Evolutionary conservation across 2,797 vertebrate genomes (phyloP).

Genomic region (Tympanoctomys barrerae): DNA sequence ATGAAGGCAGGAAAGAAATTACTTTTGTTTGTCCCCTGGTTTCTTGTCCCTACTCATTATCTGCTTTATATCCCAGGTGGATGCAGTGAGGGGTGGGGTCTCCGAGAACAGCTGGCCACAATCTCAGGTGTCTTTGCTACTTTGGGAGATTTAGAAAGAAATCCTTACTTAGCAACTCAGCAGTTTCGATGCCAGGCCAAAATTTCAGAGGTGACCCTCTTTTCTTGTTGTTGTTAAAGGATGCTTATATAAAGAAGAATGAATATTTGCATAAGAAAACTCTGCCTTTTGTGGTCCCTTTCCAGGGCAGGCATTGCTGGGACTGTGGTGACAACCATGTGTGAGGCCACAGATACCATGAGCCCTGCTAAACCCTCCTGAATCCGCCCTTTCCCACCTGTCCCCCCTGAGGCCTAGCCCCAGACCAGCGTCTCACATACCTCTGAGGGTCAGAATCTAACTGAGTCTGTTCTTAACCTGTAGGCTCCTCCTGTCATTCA

Average conservation of each 20-base stretch:
- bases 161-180: not conserved
- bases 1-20: not conserved
- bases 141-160: not conserved
- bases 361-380: not conserved
- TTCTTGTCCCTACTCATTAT: not conserved
- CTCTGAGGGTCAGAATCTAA: not conserved
- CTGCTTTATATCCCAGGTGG: not conserved
- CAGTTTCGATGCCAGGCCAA: not conserved
- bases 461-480: not conserved
- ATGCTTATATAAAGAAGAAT: not conserved
- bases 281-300: not conserved
- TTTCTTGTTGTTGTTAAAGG: not conserved
- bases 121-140: not conserved
- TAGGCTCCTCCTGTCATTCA: not conserved
- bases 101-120: not conserved
- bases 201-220: not conserved
- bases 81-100: fast-evolving
- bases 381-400: fast-evolving
- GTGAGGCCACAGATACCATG: not conserved
- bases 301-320: not conserved
- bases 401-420: not conserved
- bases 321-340: not conserved
- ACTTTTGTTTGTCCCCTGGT: not conserved
- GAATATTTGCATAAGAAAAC: not conserved
- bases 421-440: not conserved